Base-by-base conservation (phyloP, 1,140 invertebrate species). In the Steinernema khuongi region DNA sequence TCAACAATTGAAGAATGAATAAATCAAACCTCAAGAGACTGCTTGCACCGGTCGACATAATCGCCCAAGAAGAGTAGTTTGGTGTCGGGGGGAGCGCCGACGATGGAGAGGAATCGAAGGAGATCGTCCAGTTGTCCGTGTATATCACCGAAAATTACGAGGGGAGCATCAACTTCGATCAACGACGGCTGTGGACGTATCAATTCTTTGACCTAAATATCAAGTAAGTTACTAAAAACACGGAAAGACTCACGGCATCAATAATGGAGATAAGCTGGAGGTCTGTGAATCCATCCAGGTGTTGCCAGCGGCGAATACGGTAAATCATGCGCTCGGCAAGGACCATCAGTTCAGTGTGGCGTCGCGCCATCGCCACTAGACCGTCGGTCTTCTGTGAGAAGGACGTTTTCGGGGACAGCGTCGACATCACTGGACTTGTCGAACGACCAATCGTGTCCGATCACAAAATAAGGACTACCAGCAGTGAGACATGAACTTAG, bases 1-100 rank as follows among this genome's bases (percentile, higher is more conserved):
- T 0, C 11, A 17, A 4, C 14, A 28, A 17, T 72, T 17, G 14
- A n/a, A 11, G 32, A 2, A 1, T 67, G 22, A 89, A 71, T 89
- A 74, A 17, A n/a, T 88, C 89, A 88, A 31, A 88, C 73, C 89
- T 89, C 89, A 30, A 89, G 78, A n/a, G 88, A 88, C 79, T 94
- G 92, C 85, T 93, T 93, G 75, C 92, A 92, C 85, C 92, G 89
- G 87, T 93, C 92, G 14, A 94, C 92, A 86, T 93, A 94, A 86
- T 94, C 92, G 30, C 96, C 87, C 90, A 99, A 89, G 87, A 98
- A 98, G 75, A 99, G 89, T 88, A 98, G 98, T 88, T 98, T 98
- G 36, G 94, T 94, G 87, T 98, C 95, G n/a, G 96, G 96, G 50
- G 96, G 96, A 86, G 97, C 97, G 19, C 95, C 94, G 72, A 87